Evolutionary conservation across 2,113 vertebrate species (phyloP), one percentile per base, ranked within the genome.

Genomic region (Psephotus haematonotus): DNA sequence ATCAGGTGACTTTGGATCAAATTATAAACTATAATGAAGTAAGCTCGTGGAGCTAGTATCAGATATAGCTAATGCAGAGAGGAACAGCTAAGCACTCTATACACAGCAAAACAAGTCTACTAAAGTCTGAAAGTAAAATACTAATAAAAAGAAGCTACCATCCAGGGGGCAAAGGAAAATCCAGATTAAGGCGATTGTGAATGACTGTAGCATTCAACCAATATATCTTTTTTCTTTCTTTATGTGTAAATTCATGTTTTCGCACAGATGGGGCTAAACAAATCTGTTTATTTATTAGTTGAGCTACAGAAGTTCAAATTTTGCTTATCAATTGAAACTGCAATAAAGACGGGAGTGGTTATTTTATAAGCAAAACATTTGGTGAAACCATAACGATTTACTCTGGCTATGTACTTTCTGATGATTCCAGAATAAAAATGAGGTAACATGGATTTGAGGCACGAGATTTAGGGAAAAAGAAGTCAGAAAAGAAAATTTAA

Each of bases 1-100:
- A 83, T 79, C 70, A 62, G 88, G 78, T 97, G 95, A 96, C 86
- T 97, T 92, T 93, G 93, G 55, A 75, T 84, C 20, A 14, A 91
- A 86, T 92, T 93, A 96, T 88, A 76, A 82, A 62, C 64, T 60
- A 25, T 69, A 82, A 95, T 62, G 88, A 91, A 95, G 79, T 78
- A 82, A 97, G 70, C 68, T 93, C 49, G 9, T 13, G 43, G 88
- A 91, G 70, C 72, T 64, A 67, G 57, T 43, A 57, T 79, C 13
- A 39, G 62, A 94, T 65, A 52, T 7, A 71, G 82, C 19, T 62
- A 50, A 80, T 86, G 65, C 39, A 82, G 46, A 49, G 20, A 71
- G 65, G 47, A 75, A 33, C 17, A 52, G 28, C 63, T n/a, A 29
- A 1, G 13, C 23, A 13, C n/a, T 57, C 35, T 31, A 7, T 24